phyloP scores from a whole-genome alignment of 1,140 invertebrate species.

The Carposina sasakii region DNA sequence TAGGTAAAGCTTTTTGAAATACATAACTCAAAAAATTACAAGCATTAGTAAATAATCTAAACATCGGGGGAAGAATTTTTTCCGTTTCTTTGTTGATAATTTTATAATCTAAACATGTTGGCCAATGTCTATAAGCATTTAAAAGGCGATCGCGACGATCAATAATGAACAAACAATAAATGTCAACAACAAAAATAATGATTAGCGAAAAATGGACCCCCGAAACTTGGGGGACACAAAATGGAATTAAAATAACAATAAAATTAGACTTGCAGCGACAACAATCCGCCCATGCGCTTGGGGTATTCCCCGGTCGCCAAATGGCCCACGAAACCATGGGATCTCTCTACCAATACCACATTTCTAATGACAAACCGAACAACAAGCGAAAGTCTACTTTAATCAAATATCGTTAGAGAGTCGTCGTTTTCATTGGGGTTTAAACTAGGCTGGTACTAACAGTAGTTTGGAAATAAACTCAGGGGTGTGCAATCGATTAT shows the following conservation, averaged over 20 bases:
- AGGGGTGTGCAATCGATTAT: conserved; percentile 62
- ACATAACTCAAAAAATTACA: no score
- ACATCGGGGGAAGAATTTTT: no score
- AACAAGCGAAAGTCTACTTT: conserved; percentile 25
- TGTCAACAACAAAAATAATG: conserved; percentile 43
- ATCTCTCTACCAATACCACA: conserved; percentile 14
- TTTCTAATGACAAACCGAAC: conserved; percentile 1
- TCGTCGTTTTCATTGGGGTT: no score
- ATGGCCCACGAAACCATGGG: conserved; percentile 54
- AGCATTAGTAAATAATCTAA: no score
- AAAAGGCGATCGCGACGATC: conserved; percentile 23
- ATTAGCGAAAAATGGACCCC: conserved; percentile 47
- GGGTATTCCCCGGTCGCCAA: conserved; percentile 35
- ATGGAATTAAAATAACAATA: conserved; percentile 62
- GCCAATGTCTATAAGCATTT: no score
- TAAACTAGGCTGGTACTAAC: no score
- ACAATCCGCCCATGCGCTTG: conserved; percentile 55
- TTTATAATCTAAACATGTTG: no score
- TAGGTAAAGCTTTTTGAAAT: no score
- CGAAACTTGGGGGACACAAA: conserved; percentile 34
- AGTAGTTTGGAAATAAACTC: conserved; percentile 50
- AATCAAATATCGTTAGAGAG: no score
- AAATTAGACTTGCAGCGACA: conserved; percentile 56
- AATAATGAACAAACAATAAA: conserved; percentile 40
- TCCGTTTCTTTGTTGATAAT: no score